phyloP scores from a whole-genome alignment of 2,113 vertebrate species.

The Spilogale gracilis region DNA sequence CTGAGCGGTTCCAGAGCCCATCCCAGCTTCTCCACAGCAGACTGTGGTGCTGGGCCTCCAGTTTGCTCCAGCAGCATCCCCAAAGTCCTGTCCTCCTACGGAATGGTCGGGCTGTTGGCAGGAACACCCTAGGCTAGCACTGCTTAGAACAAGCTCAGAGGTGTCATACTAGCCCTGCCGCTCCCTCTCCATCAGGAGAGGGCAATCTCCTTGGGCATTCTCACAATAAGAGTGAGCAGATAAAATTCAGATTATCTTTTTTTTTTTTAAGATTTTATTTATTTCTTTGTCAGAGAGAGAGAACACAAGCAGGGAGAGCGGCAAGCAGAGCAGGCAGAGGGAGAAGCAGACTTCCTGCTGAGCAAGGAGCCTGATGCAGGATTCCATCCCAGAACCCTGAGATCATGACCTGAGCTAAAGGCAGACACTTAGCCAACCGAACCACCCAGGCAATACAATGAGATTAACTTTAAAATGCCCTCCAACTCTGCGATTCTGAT shows the following conservation, averaged over 20 bases:
- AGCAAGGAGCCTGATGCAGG: no score
- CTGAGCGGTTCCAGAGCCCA: constrained; percentile 23
- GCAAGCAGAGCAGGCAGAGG: no score
- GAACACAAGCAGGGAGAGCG: no score
- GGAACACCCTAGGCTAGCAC: background rate
- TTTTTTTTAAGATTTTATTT: no score
- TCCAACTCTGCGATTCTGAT: constrained; percentile 20
- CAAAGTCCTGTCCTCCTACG: background rate
- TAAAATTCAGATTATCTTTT: constrained; percentile 22
- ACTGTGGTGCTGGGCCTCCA: background rate
- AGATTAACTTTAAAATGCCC: background rate
- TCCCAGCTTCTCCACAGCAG: background rate
- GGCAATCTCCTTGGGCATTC: constrained; percentile 7
- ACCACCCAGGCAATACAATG: background rate
- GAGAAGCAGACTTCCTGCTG: no score
- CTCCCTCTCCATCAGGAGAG: background rate
- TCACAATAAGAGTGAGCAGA: background rate
- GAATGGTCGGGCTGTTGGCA: background rate
- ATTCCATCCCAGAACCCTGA: no score
- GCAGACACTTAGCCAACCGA: no score
- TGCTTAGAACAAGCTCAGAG: background rate
- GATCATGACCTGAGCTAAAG: no score
- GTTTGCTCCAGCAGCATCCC: background rate
- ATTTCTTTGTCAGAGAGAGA: no score
- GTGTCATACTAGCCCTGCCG: background rate